These are phyloP conservation scores for Catocala nupta DNA, from an alignment of 2,888 invertebrate species.

Conservation along the genomic window DNA sequence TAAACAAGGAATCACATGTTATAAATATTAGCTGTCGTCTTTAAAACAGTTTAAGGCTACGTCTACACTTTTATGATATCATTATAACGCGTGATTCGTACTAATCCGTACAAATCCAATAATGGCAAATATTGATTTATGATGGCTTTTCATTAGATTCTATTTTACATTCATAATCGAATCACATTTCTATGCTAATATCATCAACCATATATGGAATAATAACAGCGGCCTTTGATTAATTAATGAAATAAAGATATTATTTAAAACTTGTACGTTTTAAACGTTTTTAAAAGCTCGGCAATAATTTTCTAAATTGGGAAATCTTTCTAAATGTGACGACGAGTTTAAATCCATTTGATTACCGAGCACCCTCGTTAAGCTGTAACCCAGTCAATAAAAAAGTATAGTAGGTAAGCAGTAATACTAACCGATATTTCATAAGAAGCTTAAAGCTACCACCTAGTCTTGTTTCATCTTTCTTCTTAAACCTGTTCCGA, in stretches of 20 bases:
- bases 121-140: slow-evolving; percentile 9
- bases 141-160: slow-evolving; percentile 1
- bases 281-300: not conserved
- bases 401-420: slow-evolving; percentile 30
- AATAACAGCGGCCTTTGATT: too few species aligned
- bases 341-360: slow-evolving; percentile 33
- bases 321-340: slow-evolving; percentile 30
- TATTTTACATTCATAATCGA: not conserved
- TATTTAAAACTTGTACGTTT: too few species aligned
- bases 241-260: too few species aligned
- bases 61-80: too few species aligned
- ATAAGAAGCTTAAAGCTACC: slow-evolving; percentile 46
- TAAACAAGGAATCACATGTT: too few species aligned
- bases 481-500: slow-evolving; percentile 72
- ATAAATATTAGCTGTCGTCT: too few species aligned
- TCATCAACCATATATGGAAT: too few species aligned
- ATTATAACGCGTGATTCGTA: not conserved
- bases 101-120: not conserved
- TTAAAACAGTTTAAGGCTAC: too few species aligned
- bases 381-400: slow-evolving; percentile 46
- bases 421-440: slow-evolving; percentile 57
- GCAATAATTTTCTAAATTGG: not conserved
- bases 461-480: slow-evolving; percentile 42
- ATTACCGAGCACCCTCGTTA: slow-evolving; percentile 27
- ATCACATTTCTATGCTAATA: not conserved